Evolutionary conservation across 2,797 vertebrate species (phyloP).

Genomic region (Mareca strepera): DNA sequence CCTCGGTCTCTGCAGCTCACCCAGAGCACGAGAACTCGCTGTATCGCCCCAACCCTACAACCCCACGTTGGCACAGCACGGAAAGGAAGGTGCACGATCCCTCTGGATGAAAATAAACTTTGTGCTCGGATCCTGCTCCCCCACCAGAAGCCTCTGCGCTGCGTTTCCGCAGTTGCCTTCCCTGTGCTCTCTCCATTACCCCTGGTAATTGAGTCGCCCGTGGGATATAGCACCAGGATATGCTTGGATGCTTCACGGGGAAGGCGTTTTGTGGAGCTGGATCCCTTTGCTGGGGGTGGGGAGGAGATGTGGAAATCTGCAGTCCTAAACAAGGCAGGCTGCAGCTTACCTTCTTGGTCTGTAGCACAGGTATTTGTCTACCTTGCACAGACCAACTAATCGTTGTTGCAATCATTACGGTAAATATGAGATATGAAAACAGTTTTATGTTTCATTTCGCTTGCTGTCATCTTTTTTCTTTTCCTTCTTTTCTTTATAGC

Average conservation of each 20-base stretch:
- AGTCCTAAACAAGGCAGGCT: not conserved
- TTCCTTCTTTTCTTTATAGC: constrained; percentile 32
- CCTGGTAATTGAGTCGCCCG: not conserved
- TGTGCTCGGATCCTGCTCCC: not conserved
- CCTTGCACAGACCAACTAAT: constrained; percentile 42
- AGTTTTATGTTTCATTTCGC: constrained; percentile 30
- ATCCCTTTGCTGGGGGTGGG: not conserved
- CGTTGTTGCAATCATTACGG: constrained; percentile 31
- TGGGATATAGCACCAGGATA: not conserved
- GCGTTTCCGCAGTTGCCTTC: not conserved
- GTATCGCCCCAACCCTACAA: too few relatives aligned
- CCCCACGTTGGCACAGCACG: too few relatives aligned
- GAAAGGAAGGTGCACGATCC: not conserved
- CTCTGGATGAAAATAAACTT: not conserved
- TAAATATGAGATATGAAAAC: constrained; percentile 37
- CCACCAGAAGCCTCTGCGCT: not conserved
- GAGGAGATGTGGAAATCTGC: not conserved
- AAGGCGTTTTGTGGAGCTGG: not conserved
- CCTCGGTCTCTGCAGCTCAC: not conserved
- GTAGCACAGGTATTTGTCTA: constrained; percentile 24
- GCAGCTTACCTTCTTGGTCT: not conserved
- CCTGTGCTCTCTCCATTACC: not conserved
- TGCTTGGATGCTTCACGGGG: not conserved
- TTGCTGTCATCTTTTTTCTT: not conserved
- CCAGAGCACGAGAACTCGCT: not conserved